phyloP scores from a whole-genome alignment of 2,797 vertebrate genomes.

The Vespertilio murinus region DNA sequence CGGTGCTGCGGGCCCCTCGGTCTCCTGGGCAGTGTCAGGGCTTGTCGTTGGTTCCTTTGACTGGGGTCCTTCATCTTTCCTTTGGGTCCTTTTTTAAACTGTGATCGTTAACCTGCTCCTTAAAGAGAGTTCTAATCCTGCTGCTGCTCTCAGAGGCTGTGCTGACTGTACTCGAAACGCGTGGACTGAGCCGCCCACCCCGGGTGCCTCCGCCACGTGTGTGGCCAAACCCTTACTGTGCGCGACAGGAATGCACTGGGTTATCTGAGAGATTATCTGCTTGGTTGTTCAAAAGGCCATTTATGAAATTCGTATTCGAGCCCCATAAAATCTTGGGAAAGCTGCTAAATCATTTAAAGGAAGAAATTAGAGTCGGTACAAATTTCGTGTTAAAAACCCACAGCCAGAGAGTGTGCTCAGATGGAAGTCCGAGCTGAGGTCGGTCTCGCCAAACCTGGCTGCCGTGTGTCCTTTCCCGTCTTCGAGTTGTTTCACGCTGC shows the following conservation, averaged over 20 bases:
- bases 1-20: conserved; percentile 42
- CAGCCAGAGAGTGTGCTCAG: not conserved
- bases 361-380: not conserved
- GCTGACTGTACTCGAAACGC: conserved; percentile 84
- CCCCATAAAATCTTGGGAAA: conserved; percentile 20
- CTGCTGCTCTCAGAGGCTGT: conserved; percentile 79
- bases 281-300: conserved; percentile 86
- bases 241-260: conserved; percentile 79
- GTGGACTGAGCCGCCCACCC: conserved; percentile 51
- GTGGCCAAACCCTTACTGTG: conserved; percentile 69
- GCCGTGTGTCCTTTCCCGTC: not conserved
- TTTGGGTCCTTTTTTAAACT: conserved; percentile 48
- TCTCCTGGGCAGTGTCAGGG: conserved; percentile 25
- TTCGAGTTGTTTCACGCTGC: not conserved
- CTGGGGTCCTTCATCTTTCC: conserved; percentile 13
- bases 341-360: not conserved
- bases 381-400: not conserved
- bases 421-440: not conserved
- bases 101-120: conserved; percentile 75
- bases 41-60: not conserved
- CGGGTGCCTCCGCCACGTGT: conserved; percentile 24
- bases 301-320: conserved; percentile 72
- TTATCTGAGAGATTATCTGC: conserved; percentile 78
- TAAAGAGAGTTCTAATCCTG: conserved; percentile 54
- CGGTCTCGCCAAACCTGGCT: conserved; percentile 52